Evolutionary conservation across 2,113 vertebrate genomes (phyloP).

Genomic region (Chinchilla lanigera): DNA sequence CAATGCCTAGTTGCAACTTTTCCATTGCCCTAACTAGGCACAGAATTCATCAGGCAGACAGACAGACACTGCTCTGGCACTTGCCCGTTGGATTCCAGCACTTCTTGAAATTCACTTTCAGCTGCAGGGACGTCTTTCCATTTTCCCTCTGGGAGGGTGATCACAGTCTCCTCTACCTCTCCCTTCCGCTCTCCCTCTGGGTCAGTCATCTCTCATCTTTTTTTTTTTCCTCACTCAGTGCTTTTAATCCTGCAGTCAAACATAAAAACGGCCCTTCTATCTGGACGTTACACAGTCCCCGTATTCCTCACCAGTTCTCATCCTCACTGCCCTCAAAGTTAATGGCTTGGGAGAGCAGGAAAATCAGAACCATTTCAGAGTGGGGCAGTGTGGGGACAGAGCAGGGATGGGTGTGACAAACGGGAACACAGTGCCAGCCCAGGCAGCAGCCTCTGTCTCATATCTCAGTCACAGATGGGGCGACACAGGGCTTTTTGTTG

Average conservation of each 20-base stretch:
- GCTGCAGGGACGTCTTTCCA: background rate
- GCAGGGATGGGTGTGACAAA: constrained; percentile 28
- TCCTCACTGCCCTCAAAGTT: background rate
- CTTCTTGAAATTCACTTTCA: constrained; percentile 9
- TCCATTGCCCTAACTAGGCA: background rate
- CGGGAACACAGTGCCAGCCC: background rate
- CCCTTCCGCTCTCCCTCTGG: background rate
- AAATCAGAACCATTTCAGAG: background rate
- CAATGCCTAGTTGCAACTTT: background rate
- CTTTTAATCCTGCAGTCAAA: rapidly evolving
- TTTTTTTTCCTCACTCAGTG: rapidly evolving
- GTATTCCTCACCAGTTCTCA: rapidly evolving
- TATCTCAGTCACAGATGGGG: constrained; percentile 4
- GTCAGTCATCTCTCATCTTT: background rate
- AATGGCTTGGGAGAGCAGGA: background rate
- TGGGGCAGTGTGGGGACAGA: too few species aligned
- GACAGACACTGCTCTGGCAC: background rate
- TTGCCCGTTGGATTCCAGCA: background rate
- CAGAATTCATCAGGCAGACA: background rate
- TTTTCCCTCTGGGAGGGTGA: background rate
- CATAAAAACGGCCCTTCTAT: rapidly evolving
- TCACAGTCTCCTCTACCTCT: background rate
- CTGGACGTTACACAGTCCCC: background rate
- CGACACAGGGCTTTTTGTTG: constrained; percentile 60
- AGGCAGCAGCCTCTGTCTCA: constrained; percentile 67